These are phyloP conservation scores for Parauchenoglanis ngamensis DNA, from an alignment of 2,797 vertebrate species.

Conservation along the genomic window DNA sequence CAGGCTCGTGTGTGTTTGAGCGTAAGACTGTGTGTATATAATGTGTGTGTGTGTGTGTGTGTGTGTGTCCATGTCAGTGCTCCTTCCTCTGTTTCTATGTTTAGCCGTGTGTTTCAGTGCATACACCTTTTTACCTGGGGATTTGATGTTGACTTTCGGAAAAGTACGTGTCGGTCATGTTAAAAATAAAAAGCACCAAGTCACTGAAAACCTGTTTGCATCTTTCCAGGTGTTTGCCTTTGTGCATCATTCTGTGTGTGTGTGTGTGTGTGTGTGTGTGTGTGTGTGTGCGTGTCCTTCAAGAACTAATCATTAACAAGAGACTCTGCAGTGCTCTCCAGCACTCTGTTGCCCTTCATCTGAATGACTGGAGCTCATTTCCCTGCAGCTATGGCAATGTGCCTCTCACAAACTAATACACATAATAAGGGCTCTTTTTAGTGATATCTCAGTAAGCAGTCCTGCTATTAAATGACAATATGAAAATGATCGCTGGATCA, in stretches of 20 bases:
- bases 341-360: constrained; percentile 20
- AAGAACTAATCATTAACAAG: constrained; percentile 38
- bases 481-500: constrained; percentile 39
- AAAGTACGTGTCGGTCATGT: neutral
- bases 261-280: constrained; percentile 3
- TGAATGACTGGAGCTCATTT: constrained; percentile 29
- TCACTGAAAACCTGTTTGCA: constrained; percentile 20
- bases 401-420: constrained; percentile 32
- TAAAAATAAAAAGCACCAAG: constrained; percentile 21
- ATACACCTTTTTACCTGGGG: neutral
- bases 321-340: constrained; percentile 15
- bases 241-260: constrained; percentile 7
- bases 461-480: constrained; percentile 42
- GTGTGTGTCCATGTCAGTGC: constrained; percentile 15
- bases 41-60: neutral
- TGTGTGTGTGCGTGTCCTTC: constrained; percentile 21
- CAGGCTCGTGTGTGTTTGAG: constrained; percentile 31
- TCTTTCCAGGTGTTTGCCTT: constrained; percentile 11
- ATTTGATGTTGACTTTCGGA: constrained; percentile 15
- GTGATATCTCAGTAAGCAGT: constrained; percentile 42
- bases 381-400: constrained; percentile 23
- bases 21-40: neutral
- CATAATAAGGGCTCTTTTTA: constrained; percentile 34
- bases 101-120: constrained; percentile 20
- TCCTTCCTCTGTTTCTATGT: constrained; percentile 16